Percentiles rank a stretch among this genome's conserved stretches.
Evolutionary conservation across 2,888 invertebrate species (phyloP).

Genomic region (Calameuta idolon): DNA sequence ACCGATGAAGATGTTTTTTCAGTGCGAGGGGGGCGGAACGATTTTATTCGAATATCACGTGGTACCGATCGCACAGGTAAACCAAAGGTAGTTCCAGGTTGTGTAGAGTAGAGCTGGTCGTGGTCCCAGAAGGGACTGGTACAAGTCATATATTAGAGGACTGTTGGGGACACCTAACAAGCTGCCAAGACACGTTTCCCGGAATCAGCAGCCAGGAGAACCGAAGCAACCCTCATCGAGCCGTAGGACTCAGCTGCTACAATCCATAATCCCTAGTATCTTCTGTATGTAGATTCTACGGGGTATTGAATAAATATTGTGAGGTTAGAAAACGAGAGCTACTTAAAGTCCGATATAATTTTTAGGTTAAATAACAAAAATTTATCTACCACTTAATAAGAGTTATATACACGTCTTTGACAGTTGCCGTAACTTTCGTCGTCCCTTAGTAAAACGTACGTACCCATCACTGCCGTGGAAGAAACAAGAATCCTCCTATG

Average conservation of each 20-base stretch:
- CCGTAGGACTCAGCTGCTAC: slow-evolving; percentile 18
- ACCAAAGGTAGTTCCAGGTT: slow-evolving; percentile 34
- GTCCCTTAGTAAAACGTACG: too few species aligned
- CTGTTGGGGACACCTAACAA: slow-evolving; percentile 63
- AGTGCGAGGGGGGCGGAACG: slow-evolving; percentile 17
- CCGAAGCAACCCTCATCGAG: slow-evolving; percentile 40
- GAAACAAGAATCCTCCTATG: not conserved
- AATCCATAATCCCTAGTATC: slow-evolving; percentile 15
- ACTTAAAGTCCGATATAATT: not conserved
- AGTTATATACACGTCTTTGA: not conserved
- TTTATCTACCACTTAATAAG: not conserved
- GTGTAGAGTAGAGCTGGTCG: slow-evolving; percentile 2
- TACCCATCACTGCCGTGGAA: not conserved
- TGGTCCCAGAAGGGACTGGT: slow-evolving; percentile 42
- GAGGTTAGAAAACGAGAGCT: not conserved
- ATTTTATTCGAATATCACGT: slow-evolving; percentile 36
- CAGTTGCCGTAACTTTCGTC: not conserved
- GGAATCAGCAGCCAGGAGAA: slow-evolving; percentile 48
- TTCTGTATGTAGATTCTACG: not conserved
- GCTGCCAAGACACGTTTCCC: slow-evolving; percentile 63
- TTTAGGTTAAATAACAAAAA: not conserved
- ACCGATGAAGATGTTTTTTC: slow-evolving; percentile 7
- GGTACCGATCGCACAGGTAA: slow-evolving; percentile 28
- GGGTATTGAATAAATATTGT: not conserved
- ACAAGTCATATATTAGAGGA: slow-evolving; percentile 62